Conservation (phyloP, 2,797 vertebrate species). For the Oreochromis grahami region DNA sequence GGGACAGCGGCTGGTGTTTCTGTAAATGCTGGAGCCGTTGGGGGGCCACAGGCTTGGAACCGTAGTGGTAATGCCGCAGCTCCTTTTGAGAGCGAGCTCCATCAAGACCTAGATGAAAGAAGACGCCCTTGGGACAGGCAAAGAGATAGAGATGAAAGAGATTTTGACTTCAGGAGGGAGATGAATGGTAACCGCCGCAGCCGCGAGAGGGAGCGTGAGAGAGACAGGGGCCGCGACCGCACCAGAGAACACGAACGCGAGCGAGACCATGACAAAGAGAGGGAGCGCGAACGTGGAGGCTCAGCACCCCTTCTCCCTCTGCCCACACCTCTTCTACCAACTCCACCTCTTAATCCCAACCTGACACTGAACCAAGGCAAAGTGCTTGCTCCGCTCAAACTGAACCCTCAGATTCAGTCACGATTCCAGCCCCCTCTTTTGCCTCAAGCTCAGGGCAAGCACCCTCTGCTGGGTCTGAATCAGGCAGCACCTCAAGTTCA, state of each 20-base stretch:
- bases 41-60: constrained; percentile 57
- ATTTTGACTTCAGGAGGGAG: constrained; percentile 94
- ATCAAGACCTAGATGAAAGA: constrained; percentile 96
- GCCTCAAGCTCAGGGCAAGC: constrained; percentile 50
- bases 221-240: constrained; percentile 61
- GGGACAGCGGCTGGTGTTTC: constrained; percentile 35
- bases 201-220: constrained; percentile 82
- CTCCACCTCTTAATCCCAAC: constrained; percentile 65
- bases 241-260: constrained; percentile 63
- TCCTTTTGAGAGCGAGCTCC: constrained; percentile 84
- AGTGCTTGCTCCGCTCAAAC: constrained; percentile 58
- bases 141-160: constrained; percentile 94
- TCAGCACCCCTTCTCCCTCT: constrained; percentile 77
- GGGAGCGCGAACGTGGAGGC: constrained; percentile 67
- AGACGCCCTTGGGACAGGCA: constrained; percentile 96
- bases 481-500: constrained; percentile 35
- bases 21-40: constrained; percentile 28
- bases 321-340: constrained; percentile 73
- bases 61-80: constrained; percentile 33
- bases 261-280: constrained; percentile 67
- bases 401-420: constrained; percentile 54
- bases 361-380: constrained; percentile 64
- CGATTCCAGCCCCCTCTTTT: constrained; percentile 62
- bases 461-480: constrained; percentile 31
- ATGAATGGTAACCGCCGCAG: constrained; percentile 91